A percentile compares a stretch with the other conserved stretches of the same genome.
Conservation (phyloP, 2,888 invertebrate species). For the Alloscopus bannaensis region DNA sequence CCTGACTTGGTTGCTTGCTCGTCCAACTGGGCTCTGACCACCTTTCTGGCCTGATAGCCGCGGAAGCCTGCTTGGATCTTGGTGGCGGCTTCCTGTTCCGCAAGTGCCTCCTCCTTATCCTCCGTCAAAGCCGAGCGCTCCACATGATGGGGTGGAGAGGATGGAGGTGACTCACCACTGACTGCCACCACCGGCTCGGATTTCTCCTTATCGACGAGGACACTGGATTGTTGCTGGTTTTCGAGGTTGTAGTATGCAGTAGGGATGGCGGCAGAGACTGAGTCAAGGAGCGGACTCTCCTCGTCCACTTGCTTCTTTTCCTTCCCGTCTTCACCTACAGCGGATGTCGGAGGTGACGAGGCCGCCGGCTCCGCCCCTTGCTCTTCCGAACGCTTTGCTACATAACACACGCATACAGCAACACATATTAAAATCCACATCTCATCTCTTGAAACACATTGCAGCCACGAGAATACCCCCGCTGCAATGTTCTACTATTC, state of each 20-base stretch:
- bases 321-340: constrained; percentile 8
- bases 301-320: constrained; percentile 27
- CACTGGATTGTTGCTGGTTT: neutral
- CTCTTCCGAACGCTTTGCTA: constrained; percentile 61
- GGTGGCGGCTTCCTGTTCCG: constrained; percentile 58
- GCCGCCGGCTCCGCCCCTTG: constrained; percentile 40
- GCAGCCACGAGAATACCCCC: too few relatives aligned
- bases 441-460: too few relatives aligned
- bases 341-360: neutral
- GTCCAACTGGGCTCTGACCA: neutral
- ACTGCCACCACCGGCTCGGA: neutral
- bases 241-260: constrained; percentile 15
- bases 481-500: too few relatives aligned
- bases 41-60: constrained; percentile 63
- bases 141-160: neutral
- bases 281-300: constrained; percentile 45
- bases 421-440: too few relatives aligned
- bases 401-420: neutral
- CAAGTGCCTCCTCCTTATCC: constrained; percentile 43
- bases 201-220: too few relatives aligned
- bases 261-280: constrained; percentile 12
- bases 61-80: constrained; percentile 64
- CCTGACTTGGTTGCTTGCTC: neutral
- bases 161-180: neutral
- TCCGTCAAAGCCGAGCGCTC: neutral